Percentiles rank a stretch among this genome's conserved stretches.
Conservation (phyloP, 2,888 invertebrate species). For the Pachycephus smyrnensis region DNA sequence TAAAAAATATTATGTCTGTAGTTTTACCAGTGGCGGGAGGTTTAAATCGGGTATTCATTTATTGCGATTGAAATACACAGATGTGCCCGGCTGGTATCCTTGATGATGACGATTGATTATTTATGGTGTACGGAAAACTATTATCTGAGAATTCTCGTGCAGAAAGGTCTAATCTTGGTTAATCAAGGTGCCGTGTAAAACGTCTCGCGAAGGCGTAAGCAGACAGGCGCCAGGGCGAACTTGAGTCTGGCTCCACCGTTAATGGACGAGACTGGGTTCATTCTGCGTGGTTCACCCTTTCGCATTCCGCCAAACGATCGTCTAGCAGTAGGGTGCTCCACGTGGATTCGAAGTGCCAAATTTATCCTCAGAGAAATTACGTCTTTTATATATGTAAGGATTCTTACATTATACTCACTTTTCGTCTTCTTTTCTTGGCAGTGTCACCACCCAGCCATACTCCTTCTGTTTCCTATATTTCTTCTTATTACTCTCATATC, state of each 20-base stretch:
- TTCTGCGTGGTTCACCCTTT: slow-evolving; percentile 37
- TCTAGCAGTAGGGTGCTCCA: slow-evolving; percentile 1
- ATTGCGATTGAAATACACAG: not conserved
- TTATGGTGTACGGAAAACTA: not conserved
- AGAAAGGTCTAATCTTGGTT: not conserved
- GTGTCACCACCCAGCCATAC: not conserved
- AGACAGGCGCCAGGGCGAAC: not conserved
- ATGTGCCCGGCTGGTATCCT: not conserved
- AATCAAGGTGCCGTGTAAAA: not conserved
- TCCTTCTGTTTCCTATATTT: not conserved
- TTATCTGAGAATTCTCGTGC: not conserved
- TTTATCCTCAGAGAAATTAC: slow-evolving; percentile 1
- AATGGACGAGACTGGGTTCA: slow-evolving; percentile 30
- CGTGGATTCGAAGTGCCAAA: slow-evolving; percentile 1
- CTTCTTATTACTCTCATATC: not conserved
- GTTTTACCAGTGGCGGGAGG: too few species aligned
- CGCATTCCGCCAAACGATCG: slow-evolving; percentile 28
- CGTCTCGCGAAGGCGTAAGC: not conserved
- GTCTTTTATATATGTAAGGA: not conserved
- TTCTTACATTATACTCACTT: not conserved
- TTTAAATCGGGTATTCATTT: too few species aligned
- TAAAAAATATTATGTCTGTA: too few species aligned
- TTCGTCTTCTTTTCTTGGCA: not conserved
- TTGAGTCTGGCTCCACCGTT: slow-evolving; percentile 11
- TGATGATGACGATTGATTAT: not conserved